Base-by-base conservation (phyloP, 2,797 vertebrate species). In the Myiotriccus ornatus region DNA sequence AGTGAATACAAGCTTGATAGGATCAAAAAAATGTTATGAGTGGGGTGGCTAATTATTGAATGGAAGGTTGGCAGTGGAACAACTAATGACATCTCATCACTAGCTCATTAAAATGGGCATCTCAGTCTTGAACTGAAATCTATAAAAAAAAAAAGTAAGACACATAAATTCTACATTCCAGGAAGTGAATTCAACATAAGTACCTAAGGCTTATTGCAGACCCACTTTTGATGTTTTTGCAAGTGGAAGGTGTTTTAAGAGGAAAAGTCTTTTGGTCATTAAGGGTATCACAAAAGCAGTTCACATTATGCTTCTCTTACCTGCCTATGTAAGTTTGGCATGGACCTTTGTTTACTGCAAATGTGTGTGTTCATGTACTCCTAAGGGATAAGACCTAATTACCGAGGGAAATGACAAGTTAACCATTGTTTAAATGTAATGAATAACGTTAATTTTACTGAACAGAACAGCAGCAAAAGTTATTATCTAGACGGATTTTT, bases 21-120 rank as follows among this genome's bases (percentile, higher is more conserved):
- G 50, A 91, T 91, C 89, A 88, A 88, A 75, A 91, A 94, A 71
- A 82, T 59, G 27, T 81, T 90, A 39, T 50, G 11, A 62, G 53
- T 65, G n/a, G 14, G 35, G 55, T 71, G 55, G 46, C 41, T 86
- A 88, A 91, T 93, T 88, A 84, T 16, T 92, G 88, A 87, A 82
- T 73, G 74, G 73, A 85, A 91, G n/a, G 24, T 49, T 95, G 49
- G 22, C 71, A 80, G 34, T 76, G 67, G 37, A 92, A 87, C 67
- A 85, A 77, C 15, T 80, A 92, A 74, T 69, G 68, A 59, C 39
- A 89, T 87, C 71, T 93, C 81, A 90, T 87, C 57, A 59, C 21
- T 28, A 76, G 43, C 65, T 91, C 65, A 55, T 83, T 76, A 91
- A 83, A 93, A 68, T 62, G 53, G 14, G 53, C 82, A 78, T 84